Evolutionary conservation across 2,113 vertebrate genomes (phyloP), one percentile per base, ranked within the genome.

Genomic region (Tricholaema leucomelas): DNA sequence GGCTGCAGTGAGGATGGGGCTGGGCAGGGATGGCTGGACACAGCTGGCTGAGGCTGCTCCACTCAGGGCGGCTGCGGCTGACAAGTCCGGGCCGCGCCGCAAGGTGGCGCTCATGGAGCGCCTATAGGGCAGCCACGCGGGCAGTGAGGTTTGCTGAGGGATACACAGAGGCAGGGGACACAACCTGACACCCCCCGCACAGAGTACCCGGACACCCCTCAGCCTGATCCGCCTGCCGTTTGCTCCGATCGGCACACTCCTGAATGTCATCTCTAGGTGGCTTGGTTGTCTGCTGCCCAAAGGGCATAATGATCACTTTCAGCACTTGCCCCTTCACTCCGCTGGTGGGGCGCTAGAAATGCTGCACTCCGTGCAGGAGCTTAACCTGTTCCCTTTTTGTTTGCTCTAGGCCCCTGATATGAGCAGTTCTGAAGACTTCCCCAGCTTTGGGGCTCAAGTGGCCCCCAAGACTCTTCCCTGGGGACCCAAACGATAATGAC

Each of bases 371-470:
- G 0, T 35, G 31, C 38, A 85, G 67, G 87, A 81, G n/a, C 79
- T 91, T 90, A 88, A 91, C 81, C 46, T 81, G 61, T 94, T 95
- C 81, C 85, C 72, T 95, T 94, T 96, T 93, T 74, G 84, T 96
- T 96, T 93, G 85, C 92, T 91, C 79, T 94, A 99, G 99, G 99
- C 99, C 87, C 99, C 99, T 24, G 99, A 99, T 67, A 98, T 99
- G 99, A 99, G 98, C 98, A 99, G 99, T 96, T 99, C 99, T 50
- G 99, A 99, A 97, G 99, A 99, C 80, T 99, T 99, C 88, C 99
- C 99, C 85, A 99, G 98, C 97, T 99, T 99, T 91, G 99, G 99
- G 91, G 98, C 99, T 92, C 99, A 99, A 71, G 98, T 99, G 95
- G 97, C 98, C 90, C 97, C 99, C 87, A 98, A 98, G 94, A 97